These are phyloP conservation scores for Delphinus delphis DNA, from an alignment of 2,113 vertebrate species.

Conservation along the genomic window DNA sequence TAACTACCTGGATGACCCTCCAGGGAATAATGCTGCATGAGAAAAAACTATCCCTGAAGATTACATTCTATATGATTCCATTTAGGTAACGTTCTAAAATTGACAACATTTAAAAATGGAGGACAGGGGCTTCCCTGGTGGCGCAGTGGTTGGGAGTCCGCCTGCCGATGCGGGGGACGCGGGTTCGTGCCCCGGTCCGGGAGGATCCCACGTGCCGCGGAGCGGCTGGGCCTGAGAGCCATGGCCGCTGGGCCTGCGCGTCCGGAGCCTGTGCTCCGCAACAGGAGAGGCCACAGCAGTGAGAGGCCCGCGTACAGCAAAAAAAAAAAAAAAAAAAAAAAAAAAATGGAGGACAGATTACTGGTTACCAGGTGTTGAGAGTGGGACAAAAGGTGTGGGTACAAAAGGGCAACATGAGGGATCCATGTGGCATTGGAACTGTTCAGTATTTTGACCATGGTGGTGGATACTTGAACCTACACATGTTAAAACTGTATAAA, in stretches of 20 bases:
- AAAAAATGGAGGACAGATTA: neutral
- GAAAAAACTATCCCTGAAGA: neutral
- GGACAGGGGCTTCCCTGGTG: neutral
- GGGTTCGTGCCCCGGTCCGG: too few relatives aligned
- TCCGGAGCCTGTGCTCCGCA: too few relatives aligned
- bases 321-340: too few relatives aligned
- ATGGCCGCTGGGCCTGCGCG: too few relatives aligned
- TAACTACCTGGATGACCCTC: neutral
- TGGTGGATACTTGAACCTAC: neutral
- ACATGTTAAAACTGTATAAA: neutral
- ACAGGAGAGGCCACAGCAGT: too few relatives aligned
- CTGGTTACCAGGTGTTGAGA: neutral
- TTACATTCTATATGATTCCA: neutral
- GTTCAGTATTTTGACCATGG: neutral
- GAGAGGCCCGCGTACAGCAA: too few relatives aligned
- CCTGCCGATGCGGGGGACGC: too few relatives aligned
- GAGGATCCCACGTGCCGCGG: too few relatives aligned
- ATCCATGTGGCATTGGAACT: neutral
- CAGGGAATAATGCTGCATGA: neutral
- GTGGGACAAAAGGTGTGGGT: neutral
- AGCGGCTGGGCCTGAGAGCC: too few relatives aligned
- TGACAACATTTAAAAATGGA: neutral
- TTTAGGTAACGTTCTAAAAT: neutral
- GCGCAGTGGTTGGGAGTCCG: too few relatives aligned
- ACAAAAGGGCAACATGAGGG: neutral